These are phyloP conservation scores for Candidula unifasciata DNA, from an alignment of 2,888 invertebrate species.

Conservation along the genomic window DNA sequence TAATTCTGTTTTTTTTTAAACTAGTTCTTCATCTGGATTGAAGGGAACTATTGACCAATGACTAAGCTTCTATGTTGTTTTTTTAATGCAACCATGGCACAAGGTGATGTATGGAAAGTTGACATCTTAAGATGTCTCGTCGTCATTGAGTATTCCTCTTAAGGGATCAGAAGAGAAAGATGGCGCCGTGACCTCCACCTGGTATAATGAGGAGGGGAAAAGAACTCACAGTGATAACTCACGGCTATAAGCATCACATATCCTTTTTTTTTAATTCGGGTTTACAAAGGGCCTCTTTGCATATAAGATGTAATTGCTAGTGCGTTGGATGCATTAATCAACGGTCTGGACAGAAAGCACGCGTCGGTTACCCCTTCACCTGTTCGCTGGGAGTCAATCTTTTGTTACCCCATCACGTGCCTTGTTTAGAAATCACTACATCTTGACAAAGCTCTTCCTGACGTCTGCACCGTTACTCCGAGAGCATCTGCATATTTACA, in stretches of 20 bases:
- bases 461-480: constrained; percentile 46
- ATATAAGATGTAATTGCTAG: constrained; percentile 36
- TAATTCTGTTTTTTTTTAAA: not conserved
- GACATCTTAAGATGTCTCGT: not conserved
- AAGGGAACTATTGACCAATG: not conserved
- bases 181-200: not conserved
- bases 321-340: constrained; percentile 44
- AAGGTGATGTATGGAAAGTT: not conserved
- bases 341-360: constrained; percentile 17
- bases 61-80: not conserved
- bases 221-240: not conserved
- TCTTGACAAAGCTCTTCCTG: constrained; percentile 26
- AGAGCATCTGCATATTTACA: constrained; percentile 40
- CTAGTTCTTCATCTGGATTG: not conserved
- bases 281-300: not conserved
- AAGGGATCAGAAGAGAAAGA: not conserved
- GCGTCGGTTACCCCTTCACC: constrained; percentile 28
- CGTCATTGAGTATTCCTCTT: not conserved
- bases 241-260: constrained; percentile 5
- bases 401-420: constrained; percentile 35
- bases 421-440: constrained; percentile 34
- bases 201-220: not conserved
- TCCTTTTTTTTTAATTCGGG: not conserved
- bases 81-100: not conserved
- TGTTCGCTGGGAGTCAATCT: constrained; percentile 22